Percentiles rank a stretch among this genome's conserved stretches.
Conservation (phyloP, 1,140 invertebrate genomes). For the Thrips palmi region DNA sequence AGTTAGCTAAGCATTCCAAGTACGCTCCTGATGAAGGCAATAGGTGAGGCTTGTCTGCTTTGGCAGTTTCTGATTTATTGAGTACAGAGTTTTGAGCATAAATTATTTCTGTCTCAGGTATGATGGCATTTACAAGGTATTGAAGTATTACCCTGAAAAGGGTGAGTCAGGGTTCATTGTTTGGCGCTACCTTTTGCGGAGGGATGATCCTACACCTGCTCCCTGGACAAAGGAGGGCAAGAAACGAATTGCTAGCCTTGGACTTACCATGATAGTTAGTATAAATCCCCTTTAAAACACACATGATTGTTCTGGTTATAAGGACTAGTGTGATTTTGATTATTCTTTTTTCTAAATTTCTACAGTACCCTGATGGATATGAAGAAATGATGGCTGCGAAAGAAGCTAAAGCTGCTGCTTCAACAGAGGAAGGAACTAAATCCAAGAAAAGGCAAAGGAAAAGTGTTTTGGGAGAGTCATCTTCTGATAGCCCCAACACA, state of each 20-base stretch:
- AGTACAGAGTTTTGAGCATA: background rate
- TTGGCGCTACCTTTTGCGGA: constrained; percentile 59
- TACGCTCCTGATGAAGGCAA: constrained; percentile 61
- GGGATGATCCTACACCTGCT: constrained; percentile 61
- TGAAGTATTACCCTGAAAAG: constrained; percentile 66
- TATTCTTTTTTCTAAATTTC: background rate
- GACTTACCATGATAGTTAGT: constrained; percentile 29
- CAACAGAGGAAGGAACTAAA: constrained; percentile 10
- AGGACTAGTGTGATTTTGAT: background rate
- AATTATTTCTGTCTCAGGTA: constrained; percentile 28
- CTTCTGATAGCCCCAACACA: constrained; percentile 4
- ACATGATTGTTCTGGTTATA: background rate
- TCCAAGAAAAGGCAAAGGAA: constrained; percentile 17
- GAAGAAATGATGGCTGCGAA: constrained; percentile 37
- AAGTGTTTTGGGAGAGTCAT: constrained; percentile 14
- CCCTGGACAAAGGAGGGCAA: constrained; percentile 67
- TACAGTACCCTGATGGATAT: constrained; percentile 58
- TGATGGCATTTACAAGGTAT: constrained; percentile 62
- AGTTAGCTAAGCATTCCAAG: constrained; percentile 52
- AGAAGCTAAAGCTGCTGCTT: constrained; percentile 17
- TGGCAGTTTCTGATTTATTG: background rate
- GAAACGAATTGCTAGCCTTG: constrained; percentile 23
- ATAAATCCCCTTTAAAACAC: background rate
- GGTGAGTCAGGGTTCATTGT: constrained; percentile 63
- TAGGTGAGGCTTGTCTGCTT: constrained; percentile 21